These are phyloP conservation scores for Pseudoips prasinana DNA, from an alignment of 2,888 invertebrate species.

Conservation along the genomic window DNA sequence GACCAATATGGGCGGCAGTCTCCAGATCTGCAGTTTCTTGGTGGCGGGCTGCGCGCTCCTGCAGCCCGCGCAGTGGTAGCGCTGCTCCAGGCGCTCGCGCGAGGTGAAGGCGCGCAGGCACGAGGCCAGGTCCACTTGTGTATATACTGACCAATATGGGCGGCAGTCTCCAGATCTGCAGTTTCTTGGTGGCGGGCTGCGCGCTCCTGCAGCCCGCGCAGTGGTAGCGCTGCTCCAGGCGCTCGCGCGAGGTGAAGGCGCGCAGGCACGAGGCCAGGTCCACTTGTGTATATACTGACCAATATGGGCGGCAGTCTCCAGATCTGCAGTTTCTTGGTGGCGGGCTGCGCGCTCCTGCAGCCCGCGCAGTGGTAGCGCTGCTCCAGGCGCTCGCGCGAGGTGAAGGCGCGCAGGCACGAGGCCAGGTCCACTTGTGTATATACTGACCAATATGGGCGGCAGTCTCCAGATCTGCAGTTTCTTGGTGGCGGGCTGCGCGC, in stretches of 20 bases:
- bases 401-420: background rate
- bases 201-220: conserved; percentile 92
- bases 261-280: conserved; percentile 92
- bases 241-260: conserved; percentile 94
- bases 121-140: conserved; percentile 89
- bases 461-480: conserved; percentile 95
- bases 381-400: too few relatives aligned
- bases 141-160: conserved; percentile 83
- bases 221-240: conserved; percentile 92
- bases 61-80: conserved; percentile 93
- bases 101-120: conserved; percentile 94
- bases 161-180: conserved; percentile 95
- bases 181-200: conserved; percentile 93
- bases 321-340: conserved; percentile 94
- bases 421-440: background rate
- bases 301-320: conserved; percentile 95
- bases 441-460: conserved; percentile 87
- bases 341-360: conserved; percentile 91
- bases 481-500: conserved; percentile 92
- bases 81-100: conserved; percentile 92
- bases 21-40: conserved; percentile 96
- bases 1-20: conserved; percentile 90
- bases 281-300: conserved; percentile 59
- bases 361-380: conserved; percentile 92
- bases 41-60: conserved; percentile 91